Evolutionary conservation across 2,113 vertebrate genomes (phyloP).

Genomic region (Dicrurus megarhynchus): DNA sequence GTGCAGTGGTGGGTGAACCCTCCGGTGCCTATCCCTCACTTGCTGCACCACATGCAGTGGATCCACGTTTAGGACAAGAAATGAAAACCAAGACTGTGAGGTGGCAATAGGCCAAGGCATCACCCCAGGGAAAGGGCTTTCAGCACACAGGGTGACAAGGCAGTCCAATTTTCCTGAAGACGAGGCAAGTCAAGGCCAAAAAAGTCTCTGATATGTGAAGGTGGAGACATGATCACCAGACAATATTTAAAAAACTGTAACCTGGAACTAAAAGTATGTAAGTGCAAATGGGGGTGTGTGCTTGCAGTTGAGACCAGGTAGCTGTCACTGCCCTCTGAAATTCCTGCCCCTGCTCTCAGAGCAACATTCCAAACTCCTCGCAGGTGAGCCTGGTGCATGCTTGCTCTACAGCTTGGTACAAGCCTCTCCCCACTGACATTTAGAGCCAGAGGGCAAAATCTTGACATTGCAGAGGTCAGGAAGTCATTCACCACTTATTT

Average conservation of each 20-base stretch:
- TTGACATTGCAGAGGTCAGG: background rate
- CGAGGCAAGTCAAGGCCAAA: background rate
- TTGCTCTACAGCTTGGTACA: background rate
- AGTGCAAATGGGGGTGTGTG: background rate
- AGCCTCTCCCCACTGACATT: background rate
- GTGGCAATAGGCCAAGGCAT: background rate
- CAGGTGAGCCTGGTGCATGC: background rate
- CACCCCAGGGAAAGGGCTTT: background rate
- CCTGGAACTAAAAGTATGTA: background rate
- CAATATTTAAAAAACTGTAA: background rate
- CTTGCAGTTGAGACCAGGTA: background rate
- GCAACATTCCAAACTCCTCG: background rate
- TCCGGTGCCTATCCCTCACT: background rate
- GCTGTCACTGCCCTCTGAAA: background rate
- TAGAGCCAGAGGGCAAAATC: background rate
- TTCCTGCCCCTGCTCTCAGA: background rate
- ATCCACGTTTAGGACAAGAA: background rate
- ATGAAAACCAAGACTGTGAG: background rate
- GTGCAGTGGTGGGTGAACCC: background rate
- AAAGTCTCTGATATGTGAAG: background rate
- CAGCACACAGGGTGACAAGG: background rate
- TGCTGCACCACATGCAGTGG: rapidly evolving
- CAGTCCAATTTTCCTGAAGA: background rate
- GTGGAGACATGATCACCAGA: background rate
- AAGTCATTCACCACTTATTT: background rate